Evolutionary conservation across 2,113 vertebrate genomes (phyloP).

Genomic region (Anarrhichthys ocellatus): DNA sequence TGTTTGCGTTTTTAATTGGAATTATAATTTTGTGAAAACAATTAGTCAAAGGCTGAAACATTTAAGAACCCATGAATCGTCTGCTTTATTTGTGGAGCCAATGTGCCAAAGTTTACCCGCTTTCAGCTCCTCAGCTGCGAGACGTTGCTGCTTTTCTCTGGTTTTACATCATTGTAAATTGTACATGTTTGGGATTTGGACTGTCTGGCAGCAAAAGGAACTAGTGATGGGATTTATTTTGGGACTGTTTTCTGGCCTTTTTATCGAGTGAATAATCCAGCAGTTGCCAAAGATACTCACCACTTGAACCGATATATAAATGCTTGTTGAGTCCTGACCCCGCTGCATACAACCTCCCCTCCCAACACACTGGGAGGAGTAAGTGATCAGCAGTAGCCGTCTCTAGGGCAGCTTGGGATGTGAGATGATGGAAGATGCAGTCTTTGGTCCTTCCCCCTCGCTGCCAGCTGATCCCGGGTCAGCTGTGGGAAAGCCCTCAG

Average conservation of each 20-base stretch:
- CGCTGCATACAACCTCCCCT: background rate
- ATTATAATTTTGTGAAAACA: too few relatives aligned
- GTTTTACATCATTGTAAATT: background rate
- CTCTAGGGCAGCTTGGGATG: background rate
- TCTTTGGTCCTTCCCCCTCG: background rate
- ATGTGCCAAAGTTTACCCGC: too few relatives aligned
- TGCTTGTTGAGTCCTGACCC: background rate
- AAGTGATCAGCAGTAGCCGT: background rate
- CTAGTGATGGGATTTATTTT: too few relatives aligned
- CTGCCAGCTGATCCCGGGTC: conserved; percentile 74
- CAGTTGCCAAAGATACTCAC: background rate
- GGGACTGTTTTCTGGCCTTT: background rate
- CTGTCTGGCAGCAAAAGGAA: background rate
- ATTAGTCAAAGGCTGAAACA: too few relatives aligned
- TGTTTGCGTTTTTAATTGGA: too few relatives aligned
- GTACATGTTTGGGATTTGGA: too few relatives aligned
- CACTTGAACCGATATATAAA: background rate
- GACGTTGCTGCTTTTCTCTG: background rate
- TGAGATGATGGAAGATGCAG: background rate
- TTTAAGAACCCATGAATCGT: background rate
- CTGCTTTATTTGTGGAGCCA: background rate
- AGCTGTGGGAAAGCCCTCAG: conserved; percentile 77
- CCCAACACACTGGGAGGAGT: background rate
- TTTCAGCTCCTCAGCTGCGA: background rate
- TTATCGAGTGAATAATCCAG: background rate